Evolutionary conservation across 2,797 vertebrate genomes (phyloP), one percentile per base, ranked within the genome.

Genomic region (Lepilemur septentrionalis): DNA sequence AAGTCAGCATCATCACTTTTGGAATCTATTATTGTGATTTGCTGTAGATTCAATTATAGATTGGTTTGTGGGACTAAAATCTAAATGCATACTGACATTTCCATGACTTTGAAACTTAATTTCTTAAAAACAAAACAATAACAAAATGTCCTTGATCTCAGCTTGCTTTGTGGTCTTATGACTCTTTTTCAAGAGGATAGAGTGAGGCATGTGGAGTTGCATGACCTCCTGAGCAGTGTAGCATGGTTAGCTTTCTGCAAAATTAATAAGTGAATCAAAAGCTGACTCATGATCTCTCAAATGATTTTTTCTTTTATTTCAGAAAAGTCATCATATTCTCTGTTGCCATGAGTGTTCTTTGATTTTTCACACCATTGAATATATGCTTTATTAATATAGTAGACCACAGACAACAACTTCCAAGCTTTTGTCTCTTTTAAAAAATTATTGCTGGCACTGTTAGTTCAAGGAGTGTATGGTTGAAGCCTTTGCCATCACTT

Each of bases 181-280:
- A 94, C 57, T 96, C 95, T 94, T 95, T 88, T 94, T 92, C 80
- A 88, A 69, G 94, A 95, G 89, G 43, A 79, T 67, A 63, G 81
- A 69, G 48, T 32, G 67, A 75, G 55, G 89, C 93, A 25, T 67
- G 80, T 79, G 81, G 95, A 87, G 89, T 93, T 76, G 41, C 12
- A 13, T 81, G 95, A 84, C 95, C 94, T 96, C 94, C 96, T n/a
- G 97, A 79, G 95, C 67, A 52, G 76, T 65, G 35, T 59, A 79
- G 55, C 67, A 48, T 7, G 20, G 82, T 93, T 92, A 92, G 91
- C 94, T 94, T 94, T 90, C 91, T 97, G 96, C 89, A 97, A 97
- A 97, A 97, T 96, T 97, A 97, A 95, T 96, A 95, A 97, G 89
- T n/a, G 87, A 95, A 97, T 97, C 97, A 98, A 96, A 97, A 97